Percentiles rank a stretch among this genome's conserved stretches.
These are phyloP conservation scores for Melanotaenia maccullochi DNA, from an alignment of 2,797 vertebrate genomes.

Conservation along the genomic window DNA sequence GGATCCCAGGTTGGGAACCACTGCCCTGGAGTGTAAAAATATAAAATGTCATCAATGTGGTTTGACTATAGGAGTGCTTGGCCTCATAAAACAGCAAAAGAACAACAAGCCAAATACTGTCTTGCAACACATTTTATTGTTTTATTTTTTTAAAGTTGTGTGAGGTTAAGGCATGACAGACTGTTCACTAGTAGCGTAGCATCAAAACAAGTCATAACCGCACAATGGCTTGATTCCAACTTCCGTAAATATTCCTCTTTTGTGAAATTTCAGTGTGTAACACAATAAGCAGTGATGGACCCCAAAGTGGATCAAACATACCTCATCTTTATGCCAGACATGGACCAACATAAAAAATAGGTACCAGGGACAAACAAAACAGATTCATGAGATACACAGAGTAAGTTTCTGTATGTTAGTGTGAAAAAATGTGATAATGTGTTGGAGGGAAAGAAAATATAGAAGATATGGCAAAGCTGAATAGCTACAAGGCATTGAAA, in stretches of 20 bases:
- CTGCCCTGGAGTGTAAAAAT: background rate
- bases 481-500: slow-evolving; percentile 39
- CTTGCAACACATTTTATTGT: background rate
- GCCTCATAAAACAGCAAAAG: background rate
- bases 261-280: slow-evolving; percentile 25
- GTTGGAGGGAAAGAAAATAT: slow-evolving; percentile 10
- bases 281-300: slow-evolving; percentile 33
- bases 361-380: slow-evolving; percentile 18
- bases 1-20: no score
- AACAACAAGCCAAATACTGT: background rate
- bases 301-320: slow-evolving; percentile 42
- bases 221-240: slow-evolving; percentile 7
- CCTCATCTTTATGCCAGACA: slow-evolving; percentile 2
- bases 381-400: slow-evolving; percentile 11
- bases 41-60: background rate
- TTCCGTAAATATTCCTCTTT: slow-evolving; percentile 17
- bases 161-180: background rate
- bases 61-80: background rate
- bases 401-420: slow-evolving; percentile 4
- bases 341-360: slow-evolving; percentile 30
- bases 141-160: background rate
- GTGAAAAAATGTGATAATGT: slow-evolving; percentile 8
- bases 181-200: background rate
- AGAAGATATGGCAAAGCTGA: slow-evolving; percentile 44
- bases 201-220: background rate